These are phyloP conservation scores for Noctua pronuba DNA, from an alignment of 2,888 invertebrate genomes.

Conservation along the genomic window DNA sequence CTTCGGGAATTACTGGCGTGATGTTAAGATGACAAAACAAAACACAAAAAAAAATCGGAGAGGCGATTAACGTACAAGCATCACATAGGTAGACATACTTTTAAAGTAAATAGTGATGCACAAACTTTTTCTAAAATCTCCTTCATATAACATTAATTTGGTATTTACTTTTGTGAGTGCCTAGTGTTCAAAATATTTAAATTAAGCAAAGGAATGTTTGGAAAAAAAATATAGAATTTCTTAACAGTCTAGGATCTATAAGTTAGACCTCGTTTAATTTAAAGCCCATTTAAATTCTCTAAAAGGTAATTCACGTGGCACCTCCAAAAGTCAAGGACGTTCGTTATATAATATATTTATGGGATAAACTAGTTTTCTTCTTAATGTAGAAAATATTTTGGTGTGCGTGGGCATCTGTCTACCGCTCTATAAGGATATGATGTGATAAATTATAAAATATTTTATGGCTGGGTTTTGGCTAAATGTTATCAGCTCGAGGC, in stretches of 20 bases:
- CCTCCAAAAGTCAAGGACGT: conserved; percentile 50
- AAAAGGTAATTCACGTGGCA: conserved; percentile 24
- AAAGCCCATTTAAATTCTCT: conserved; percentile 21
- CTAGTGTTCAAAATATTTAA: conserved; percentile 16
- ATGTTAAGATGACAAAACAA: neutral
- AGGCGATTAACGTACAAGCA: neutral
- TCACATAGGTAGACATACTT: too few species aligned
- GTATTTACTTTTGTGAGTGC: conserved; percentile 32
- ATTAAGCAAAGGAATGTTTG: neutral
- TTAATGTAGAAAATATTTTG: conserved; percentile 25
- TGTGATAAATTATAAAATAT: conserved; percentile 10
- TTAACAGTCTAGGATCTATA: conserved; percentile 2
- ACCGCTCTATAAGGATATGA: conserved; percentile 18
- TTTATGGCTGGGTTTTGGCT: conserved; percentile 32
- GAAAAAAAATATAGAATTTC: conserved; percentile 22
- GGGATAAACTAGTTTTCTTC: conserved; percentile 50
- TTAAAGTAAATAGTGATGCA: neutral
- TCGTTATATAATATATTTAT: conserved; percentile 28
- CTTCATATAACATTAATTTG: conserved; percentile 7
- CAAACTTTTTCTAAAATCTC: conserved; percentile 13
- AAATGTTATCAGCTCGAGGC: neutral
- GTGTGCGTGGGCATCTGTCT: conserved; percentile 40
- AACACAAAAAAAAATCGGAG: neutral
- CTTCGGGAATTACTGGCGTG: neutral
- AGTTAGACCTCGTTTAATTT: conserved; percentile 24